A percentile compares a stretch with the other conserved stretches of the same genome.
Evolutionary conservation across 2,888 invertebrate species (phyloP).

Genomic region (Idaea straminata): DNA sequence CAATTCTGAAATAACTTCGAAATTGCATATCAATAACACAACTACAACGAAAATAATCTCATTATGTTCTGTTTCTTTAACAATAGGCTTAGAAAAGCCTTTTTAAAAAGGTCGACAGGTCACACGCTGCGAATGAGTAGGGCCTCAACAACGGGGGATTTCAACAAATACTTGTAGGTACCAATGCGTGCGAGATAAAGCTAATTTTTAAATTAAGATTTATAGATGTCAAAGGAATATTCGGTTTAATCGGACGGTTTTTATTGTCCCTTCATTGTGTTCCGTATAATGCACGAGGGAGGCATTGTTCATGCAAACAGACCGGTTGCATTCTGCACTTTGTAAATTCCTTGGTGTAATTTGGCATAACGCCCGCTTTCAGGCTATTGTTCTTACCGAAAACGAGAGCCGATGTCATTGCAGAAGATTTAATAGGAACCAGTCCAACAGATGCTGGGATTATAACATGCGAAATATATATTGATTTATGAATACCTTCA

Average conservation of each 20-base stretch:
- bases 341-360: slow-evolving; percentile 55
- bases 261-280: slow-evolving; percentile 36
- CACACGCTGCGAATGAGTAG: not conserved
- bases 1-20: slow-evolving; percentile 9
- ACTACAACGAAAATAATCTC: slow-evolving; percentile 10
- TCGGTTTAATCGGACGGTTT: slow-evolving; percentile 16
- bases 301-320: slow-evolving; percentile 42
- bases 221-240: slow-evolving; percentile 10
- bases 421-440: slow-evolving; percentile 33
- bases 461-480: slow-evolving; percentile 7
- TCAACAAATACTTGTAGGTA: not conserved
- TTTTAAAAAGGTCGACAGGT: slow-evolving; percentile 4
- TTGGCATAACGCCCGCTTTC: slow-evolving; percentile 56
- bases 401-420: slow-evolving; percentile 36
- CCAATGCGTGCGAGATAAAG: slow-evolving; percentile 9
- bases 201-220: slow-evolving; percentile 18
- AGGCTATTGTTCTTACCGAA: slow-evolving; percentile 42
- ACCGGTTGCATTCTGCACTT: slow-evolving; percentile 44
- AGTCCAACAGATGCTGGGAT: slow-evolving; percentile 18
- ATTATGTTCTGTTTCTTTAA: slow-evolving; percentile 4
- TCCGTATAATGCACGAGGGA: slow-evolving; percentile 39
- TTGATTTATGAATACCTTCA: not conserved
- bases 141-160: not conserved
- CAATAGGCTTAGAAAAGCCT: not conserved
- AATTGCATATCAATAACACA: slow-evolving; percentile 14